A percentile compares a stretch with the other conserved stretches of the same genome.
Conservation (phyloP, 1,140 invertebrate species). For the Lepidurus apus region DNA sequence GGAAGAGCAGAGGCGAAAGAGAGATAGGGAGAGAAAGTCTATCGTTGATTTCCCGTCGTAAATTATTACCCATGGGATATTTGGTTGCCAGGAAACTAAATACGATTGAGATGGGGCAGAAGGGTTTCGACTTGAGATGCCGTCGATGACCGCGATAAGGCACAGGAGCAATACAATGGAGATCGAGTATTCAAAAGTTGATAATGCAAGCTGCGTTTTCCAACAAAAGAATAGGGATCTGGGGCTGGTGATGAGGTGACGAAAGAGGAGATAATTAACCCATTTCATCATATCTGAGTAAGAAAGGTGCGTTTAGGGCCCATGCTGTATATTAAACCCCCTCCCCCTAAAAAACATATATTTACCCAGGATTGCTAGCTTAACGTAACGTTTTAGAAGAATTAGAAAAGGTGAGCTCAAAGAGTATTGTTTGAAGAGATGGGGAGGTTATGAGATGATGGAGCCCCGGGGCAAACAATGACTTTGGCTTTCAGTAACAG, state of each 20-base stretch:
- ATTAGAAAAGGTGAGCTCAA: not conserved
- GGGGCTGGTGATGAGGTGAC: not conserved
- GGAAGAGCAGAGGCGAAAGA: not conserved
- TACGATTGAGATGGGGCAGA: not conserved
- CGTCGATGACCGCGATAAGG: not conserved
- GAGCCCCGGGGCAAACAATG: not conserved
- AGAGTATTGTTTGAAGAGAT: not conserved
- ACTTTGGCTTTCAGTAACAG: not conserved
- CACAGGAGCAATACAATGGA: conserved; percentile 3
- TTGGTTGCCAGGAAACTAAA: no score
- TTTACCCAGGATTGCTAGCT: no score
- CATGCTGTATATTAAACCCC: no score
- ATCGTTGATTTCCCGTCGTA: no score
- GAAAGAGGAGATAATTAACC: not conserved
- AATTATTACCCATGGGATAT: no score
- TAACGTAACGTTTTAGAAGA: no score
- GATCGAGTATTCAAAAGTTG: not conserved
- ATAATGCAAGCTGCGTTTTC: not conserved
- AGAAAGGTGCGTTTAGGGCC: not conserved
- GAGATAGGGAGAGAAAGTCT: no score
- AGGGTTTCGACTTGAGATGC: not conserved
- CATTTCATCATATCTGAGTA: not conserved
- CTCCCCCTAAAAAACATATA: no score
- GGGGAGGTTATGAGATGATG: conserved; percentile 1
- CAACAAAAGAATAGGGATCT: not conserved